phyloP scores from a whole-genome alignment of 2,888 invertebrate species.

The Harmothoe impar region DNA sequence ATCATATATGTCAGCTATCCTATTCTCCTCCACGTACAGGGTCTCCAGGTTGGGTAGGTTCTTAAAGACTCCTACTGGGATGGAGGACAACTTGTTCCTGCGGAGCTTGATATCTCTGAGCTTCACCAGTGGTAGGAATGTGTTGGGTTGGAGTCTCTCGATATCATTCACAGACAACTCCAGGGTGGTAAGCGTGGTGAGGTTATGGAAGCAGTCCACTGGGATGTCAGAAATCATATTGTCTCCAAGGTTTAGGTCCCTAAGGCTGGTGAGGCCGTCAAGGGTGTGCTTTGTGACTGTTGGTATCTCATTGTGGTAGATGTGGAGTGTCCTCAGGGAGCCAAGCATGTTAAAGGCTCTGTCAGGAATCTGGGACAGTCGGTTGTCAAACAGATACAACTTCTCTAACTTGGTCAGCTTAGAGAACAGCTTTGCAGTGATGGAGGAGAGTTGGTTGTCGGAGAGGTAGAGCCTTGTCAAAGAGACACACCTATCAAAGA shows the following conservation, averaged over 20 bases:
- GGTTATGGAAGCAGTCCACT: slow-evolving; percentile 56
- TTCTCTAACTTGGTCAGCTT: slow-evolving; percentile 57
- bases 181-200: slow-evolving; percentile 48
- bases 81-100: slow-evolving; percentile 63
- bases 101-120: slow-evolving; percentile 64
- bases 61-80: slow-evolving; percentile 64
- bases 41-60: slow-evolving; percentile 55
- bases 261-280: slow-evolving; percentile 57
- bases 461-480: slow-evolving; percentile 63
- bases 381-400: slow-evolving; percentile 66
- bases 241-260: slow-evolving; percentile 67
- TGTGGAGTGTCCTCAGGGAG: slow-evolving; percentile 64
- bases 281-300: slow-evolving; percentile 56
- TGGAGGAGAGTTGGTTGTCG: slow-evolving; percentile 47
- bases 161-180: slow-evolving; percentile 67
- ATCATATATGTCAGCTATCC: slow-evolving; percentile 31
- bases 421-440: slow-evolving; percentile 48
- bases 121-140: slow-evolving; percentile 18
- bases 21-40: slow-evolving; percentile 66
- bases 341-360: slow-evolving; percentile 54
- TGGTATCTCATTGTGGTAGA: slow-evolving; percentile 67
- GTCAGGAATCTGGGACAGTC: slow-evolving; percentile 59
- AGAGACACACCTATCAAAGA: slow-evolving; percentile 41
- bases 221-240: slow-evolving; percentile 65
- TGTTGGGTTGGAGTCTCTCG: slow-evolving; percentile 60